These are phyloP conservation scores for Tachycineta bicolor DNA, from an alignment of 2,113 vertebrate genomes.

Conservation along the genomic window DNA sequence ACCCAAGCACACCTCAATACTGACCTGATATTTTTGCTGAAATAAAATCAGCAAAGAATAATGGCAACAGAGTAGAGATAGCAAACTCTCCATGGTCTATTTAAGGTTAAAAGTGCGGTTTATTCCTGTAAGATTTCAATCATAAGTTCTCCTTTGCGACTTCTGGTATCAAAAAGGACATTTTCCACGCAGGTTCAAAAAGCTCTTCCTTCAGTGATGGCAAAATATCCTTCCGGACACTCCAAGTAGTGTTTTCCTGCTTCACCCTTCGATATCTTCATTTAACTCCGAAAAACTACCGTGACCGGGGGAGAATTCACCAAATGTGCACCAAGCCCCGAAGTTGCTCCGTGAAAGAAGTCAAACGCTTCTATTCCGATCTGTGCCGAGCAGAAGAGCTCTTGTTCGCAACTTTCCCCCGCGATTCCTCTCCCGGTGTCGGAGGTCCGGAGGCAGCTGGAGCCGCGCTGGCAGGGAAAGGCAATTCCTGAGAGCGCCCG, in stretches of 20 bases:
- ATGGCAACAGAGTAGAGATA: not conserved
- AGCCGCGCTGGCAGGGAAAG: not conserved
- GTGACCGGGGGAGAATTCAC: not conserved
- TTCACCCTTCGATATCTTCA: not conserved
- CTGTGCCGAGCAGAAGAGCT: not conserved
- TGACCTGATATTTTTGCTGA: slow-evolving; percentile 72
- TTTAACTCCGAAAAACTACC: not conserved
- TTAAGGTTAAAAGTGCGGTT: not conserved
- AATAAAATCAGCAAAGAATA: slow-evolving; percentile 76
- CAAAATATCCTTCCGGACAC: not conserved
- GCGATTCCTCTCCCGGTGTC: not conserved
- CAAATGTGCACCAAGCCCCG: not conserved
- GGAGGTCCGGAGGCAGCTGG: not conserved
- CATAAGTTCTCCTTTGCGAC: not conserved
- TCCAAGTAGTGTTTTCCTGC: not conserved
- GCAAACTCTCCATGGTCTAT: slow-evolving; percentile 60
- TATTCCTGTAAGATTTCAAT: not conserved
- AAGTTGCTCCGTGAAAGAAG: not conserved
- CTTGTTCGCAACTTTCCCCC: not conserved
- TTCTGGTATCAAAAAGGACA: not conserved
- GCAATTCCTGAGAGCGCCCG: too few species aligned
- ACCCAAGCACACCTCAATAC: not conserved
- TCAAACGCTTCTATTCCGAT: not conserved
- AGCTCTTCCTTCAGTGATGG: not conserved
- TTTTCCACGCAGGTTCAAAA: not conserved